These are phyloP conservation scores for Riparia riparia DNA, from an alignment of 2,113 vertebrate genomes.

Conservation along the genomic window DNA sequence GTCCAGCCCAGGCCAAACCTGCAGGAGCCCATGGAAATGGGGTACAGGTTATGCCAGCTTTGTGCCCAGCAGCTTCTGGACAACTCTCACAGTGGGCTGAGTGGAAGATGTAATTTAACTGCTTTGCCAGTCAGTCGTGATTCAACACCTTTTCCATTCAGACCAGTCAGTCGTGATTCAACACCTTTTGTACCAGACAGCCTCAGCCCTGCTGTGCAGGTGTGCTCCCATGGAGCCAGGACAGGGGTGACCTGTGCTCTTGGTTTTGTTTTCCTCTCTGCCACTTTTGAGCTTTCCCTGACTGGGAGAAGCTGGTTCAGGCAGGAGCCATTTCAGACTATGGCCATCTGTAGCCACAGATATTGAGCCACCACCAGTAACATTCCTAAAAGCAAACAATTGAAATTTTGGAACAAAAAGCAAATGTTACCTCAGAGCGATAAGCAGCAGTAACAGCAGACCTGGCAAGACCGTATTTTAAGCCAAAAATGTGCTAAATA, in stretches of 20 bases:
- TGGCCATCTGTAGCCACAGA: neutral
- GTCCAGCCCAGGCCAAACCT: neutral
- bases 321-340: neutral
- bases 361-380: neutral
- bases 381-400: neutral
- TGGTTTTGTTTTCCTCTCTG: neutral
- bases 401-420: slow-evolving; percentile 11
- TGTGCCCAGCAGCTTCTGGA: neutral
- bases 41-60: neutral
- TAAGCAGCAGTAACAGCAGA: neutral
- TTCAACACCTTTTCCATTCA: neutral
- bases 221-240: neutral
- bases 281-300: neutral
- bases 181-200: neutral
- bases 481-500: neutral
- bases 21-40: neutral
- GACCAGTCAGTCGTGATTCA: neutral
- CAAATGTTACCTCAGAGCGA: neutral
- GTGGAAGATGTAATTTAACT: neutral
- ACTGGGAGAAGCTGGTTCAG: neutral
- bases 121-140: neutral
- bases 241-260: neutral
- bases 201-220: neutral
- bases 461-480: neutral
- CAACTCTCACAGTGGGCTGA: neutral